Evolutionary conservation across 2,888 invertebrate species (phyloP), one percentile per base, ranked within the genome.

Genomic region (Tricholauxania praeusta): DNA sequence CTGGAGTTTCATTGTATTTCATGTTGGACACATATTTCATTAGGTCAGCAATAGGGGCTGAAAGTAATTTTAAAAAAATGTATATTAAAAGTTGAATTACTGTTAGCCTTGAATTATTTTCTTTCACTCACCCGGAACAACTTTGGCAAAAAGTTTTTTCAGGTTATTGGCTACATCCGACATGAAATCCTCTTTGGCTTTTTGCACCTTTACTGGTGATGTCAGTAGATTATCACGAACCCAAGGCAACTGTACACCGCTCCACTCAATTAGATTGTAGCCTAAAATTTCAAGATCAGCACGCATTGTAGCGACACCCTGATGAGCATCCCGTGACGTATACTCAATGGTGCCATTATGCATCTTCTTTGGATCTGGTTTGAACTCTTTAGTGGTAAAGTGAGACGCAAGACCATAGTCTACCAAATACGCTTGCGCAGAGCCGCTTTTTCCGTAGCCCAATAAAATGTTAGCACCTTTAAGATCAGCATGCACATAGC

Each of bases 341-440:
- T 97, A 99, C 83, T 99, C 97, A 75, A 98, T 94, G 0, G 99
- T 99, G 0, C 99, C 99, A 87, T 99, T 95, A 84, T 99, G 98
- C 75, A 96, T 97, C 85, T 93, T 94, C 80, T 95, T 95, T 0
- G 95, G 94, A 87, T 98, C 96, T 0, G 94, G 92, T 84, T 95
- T 95, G 84, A 94, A 96, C 72, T 93, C 93, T 80, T 93, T 94
- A 0, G 92, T 92, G 3, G 90, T 91, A 79, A 91, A 93, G 78
- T 92, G 92, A 15, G 92, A 91, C 0, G 96, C 97, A 53, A 99
- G 89, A 0, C 99, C 99, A 88, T 94, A 99, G 89, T 99, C 99
- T 0, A 99, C 94, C 12, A 99, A 89, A 87, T 93, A 97, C 0
- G 95, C 91, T 82, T 94, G 93, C 78, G 92, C 90, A 78, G 90